Conservation (phyloP, 2,113 vertebrate species). For the Polypterus senegalus region DNA sequence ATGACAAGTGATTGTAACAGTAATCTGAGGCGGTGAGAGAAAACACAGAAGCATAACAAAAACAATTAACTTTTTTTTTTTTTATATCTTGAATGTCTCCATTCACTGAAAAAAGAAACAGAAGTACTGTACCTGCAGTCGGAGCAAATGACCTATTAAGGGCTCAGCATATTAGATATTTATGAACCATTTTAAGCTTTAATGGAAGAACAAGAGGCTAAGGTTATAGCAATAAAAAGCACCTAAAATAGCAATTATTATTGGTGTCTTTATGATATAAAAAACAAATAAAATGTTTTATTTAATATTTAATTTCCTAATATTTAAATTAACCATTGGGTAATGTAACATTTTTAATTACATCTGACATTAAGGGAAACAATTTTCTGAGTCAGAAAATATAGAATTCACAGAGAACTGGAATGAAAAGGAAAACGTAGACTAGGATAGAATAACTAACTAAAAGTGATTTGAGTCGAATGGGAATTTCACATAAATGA, state of each 20-base stretch:
- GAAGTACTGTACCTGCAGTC: background rate
- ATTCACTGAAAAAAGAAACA: background rate
- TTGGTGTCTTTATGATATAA: background rate
- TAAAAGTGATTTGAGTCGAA: no score
- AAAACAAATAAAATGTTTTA: background rate
- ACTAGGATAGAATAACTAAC: no score
- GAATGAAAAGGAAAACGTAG: no score
- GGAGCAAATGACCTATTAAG: background rate
- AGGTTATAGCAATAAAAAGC: background rate
- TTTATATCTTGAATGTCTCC: background rate
- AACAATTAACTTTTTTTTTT: background rate
- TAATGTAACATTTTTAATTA: background rate
- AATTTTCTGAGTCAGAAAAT: no score
- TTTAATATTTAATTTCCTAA: background rate
- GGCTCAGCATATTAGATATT: background rate
- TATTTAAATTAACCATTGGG: background rate
- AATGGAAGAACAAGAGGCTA: background rate
- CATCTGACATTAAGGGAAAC: background rate
- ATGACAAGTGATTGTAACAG: conserved; percentile 38
- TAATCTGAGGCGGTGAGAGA: conserved; percentile 17
- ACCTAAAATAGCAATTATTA: background rate
- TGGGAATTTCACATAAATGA: no score
- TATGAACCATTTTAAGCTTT: background rate
- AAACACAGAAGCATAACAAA: background rate
- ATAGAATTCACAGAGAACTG: no score